Conservation (phyloP, 2,113 vertebrate species). For the Noctilio leporinus region DNA sequence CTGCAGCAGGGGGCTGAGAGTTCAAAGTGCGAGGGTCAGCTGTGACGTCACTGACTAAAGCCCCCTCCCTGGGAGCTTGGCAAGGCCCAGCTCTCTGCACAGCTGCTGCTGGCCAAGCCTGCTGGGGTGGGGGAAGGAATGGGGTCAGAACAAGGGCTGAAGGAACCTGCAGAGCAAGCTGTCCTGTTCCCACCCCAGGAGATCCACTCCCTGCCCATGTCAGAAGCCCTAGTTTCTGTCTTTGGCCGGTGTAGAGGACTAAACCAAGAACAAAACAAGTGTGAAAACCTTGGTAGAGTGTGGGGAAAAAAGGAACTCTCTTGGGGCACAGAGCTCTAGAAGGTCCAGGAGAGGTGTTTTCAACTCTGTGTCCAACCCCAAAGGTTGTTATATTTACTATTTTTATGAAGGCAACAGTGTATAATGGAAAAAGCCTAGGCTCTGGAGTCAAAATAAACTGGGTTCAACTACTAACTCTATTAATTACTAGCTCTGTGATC, state of each 20-base stretch:
- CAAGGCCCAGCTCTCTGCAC: not conserved
- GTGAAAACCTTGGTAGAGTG: not conserved
- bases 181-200: not conserved
- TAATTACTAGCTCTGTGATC: not conserved
- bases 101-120: constrained; percentile 27
- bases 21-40: not conserved
- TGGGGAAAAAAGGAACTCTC: not conserved
- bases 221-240: not conserved
- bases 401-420: not conserved
- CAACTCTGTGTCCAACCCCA: not conserved
- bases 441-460: not conserved
- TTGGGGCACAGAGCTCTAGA: not conserved
- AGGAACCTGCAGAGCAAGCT: not conserved
- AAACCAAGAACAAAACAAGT: not conserved
- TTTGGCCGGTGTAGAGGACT: not conserved
- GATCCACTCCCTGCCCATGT: not conserved
- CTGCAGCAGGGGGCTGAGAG: not conserved
- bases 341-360: not conserved
- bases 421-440: not conserved
- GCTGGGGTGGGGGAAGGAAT: not conserved
- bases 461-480: not conserved
- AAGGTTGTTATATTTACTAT: not conserved
- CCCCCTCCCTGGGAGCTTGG: constrained; percentile 22
- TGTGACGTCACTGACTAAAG: not conserved
- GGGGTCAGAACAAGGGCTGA: not conserved